Conservation (phyloP, 92 coral and sea anemone species). For the Umimayanthus kanabou region DNA sequence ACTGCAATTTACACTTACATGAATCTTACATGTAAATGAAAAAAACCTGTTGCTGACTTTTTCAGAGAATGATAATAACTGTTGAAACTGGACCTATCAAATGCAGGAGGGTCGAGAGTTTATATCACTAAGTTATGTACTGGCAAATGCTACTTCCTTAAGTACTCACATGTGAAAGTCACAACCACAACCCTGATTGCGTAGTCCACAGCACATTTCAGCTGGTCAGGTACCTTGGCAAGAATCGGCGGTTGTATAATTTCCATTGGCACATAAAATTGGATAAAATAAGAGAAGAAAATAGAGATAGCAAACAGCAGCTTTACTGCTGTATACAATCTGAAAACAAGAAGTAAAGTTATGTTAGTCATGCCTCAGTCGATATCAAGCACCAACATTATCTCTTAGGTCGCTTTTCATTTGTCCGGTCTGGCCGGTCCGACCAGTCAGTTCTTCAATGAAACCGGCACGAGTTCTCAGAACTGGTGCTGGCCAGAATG, state of each 20-base stretch:
- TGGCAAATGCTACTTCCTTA: background rate
- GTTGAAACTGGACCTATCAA: too few species aligned
- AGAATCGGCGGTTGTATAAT: slow-evolving; percentile 73
- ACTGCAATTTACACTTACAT: too few species aligned
- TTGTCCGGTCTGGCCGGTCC: too few species aligned
- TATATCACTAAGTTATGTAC: background rate
- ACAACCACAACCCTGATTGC: slow-evolving; percentile 71
- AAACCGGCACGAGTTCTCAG: too few species aligned
- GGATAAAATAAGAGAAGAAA: slow-evolving; percentile 87
- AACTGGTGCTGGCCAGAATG: too few species aligned
- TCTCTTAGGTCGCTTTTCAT: background rate
- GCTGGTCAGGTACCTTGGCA: slow-evolving; percentile 60
- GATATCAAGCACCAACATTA: background rate
- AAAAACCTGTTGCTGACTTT: too few species aligned
- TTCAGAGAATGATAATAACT: too few species aligned
- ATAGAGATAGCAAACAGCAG: slow-evolving; percentile 71
- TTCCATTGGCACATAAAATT: slow-evolving; percentile 90
- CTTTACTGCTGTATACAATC: slow-evolving; percentile 77
- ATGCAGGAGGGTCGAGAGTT: too few species aligned
- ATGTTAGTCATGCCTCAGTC: background rate
- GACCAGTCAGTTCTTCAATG: too few species aligned
- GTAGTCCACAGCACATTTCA: slow-evolving; percentile 54
- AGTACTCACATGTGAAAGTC: slow-evolving; percentile 81
- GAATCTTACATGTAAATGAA: too few species aligned
- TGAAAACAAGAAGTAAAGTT: slow-evolving; percentile 36